Conservation (phyloP, 2,113 vertebrate genomes). For the Corythoichthys intestinalis region DNA sequence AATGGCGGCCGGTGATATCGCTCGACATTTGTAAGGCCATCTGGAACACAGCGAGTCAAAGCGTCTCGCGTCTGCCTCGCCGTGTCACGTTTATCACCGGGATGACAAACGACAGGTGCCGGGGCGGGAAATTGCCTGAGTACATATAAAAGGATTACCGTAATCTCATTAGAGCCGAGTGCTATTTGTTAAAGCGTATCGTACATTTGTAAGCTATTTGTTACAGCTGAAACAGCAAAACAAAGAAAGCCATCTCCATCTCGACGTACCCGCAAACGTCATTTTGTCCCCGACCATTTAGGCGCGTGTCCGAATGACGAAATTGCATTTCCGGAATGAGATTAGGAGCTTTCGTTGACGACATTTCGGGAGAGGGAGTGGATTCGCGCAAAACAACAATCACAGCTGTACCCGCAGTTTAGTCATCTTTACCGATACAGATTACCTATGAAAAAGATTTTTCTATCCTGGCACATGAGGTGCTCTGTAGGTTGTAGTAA, state of each 20-base stretch:
- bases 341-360: conserved; percentile 20
- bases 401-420: too few relatives aligned
- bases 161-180: conserved; percentile 58
- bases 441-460: too few relatives aligned
- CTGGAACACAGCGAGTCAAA: conserved; percentile 34
- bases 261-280: conserved; percentile 11
- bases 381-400: too few relatives aligned
- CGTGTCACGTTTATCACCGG: conserved; percentile 50
- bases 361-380: too few relatives aligned
- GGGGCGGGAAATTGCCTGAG: conserved; percentile 45
- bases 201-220: conserved; percentile 47
- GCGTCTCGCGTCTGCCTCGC: conserved; percentile 41
- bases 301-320: conserved; percentile 21
- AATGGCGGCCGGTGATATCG: too few relatives aligned
- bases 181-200: conserved; percentile 53
- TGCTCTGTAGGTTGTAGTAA: too few relatives aligned
- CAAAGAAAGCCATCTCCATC: conserved; percentile 14
- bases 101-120: conserved; percentile 63
- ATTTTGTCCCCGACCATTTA: background rate
- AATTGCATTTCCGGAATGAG: conserved; percentile 39
- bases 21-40: conserved; percentile 21
- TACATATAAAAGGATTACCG: conserved; percentile 60
- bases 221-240: conserved; percentile 32
- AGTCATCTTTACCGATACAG: too few relatives aligned
- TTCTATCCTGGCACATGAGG: too few relatives aligned